These are phyloP conservation scores for Zaprionus tsacasi DNA, from an alignment of 1,140 invertebrate species.

Conservation along the genomic window DNA sequence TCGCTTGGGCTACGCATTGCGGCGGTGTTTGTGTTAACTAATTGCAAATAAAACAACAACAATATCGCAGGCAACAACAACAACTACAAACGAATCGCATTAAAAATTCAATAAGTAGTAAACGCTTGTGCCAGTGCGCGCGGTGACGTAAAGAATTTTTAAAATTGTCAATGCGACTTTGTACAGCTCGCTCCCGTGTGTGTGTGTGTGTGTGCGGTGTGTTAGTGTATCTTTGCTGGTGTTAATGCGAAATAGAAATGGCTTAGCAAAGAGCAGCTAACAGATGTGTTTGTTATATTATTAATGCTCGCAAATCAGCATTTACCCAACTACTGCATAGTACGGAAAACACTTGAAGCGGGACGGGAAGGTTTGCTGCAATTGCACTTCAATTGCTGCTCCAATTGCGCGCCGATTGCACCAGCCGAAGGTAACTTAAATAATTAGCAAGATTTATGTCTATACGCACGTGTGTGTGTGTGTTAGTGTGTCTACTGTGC, in stretches of 20 bases:
- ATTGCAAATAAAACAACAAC: constrained; percentile 45
- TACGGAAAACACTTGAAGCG: constrained; percentile 39
- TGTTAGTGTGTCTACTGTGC: constrained; percentile 14
- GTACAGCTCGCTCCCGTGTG: constrained; percentile 1
- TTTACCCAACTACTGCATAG: constrained; percentile 24
- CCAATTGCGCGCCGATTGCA: constrained; percentile 40
- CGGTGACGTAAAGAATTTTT: constrained; percentile 34
- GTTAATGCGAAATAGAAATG: constrained; percentile 57
- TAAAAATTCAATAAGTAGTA: constrained; percentile 30
- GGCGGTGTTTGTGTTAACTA: constrained; percentile 33
- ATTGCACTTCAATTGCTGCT: constrained; percentile 37
- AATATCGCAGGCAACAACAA: constrained; percentile 25
- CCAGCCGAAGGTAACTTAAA: constrained; percentile 60
- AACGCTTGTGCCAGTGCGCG: constrained; percentile 8
- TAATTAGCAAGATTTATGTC: constrained; percentile 54
- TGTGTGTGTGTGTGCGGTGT: constrained; percentile 31
- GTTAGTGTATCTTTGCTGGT: constrained; percentile 26
- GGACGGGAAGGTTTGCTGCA: constrained; percentile 12
- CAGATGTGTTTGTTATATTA: constrained; percentile 30
- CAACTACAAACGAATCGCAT: constrained; percentile 10
- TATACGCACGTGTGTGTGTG: constrained; percentile 18
- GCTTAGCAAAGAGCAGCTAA: constrained; percentile 27
- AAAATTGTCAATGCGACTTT: constrained; percentile 21
- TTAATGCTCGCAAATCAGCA: constrained; percentile 55
- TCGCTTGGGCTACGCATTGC: constrained; percentile 30